Evolutionary conservation across 2,797 vertebrate species (phyloP), one percentile per base, ranked within the genome.

Genomic region (Chelonia mydas): DNA sequence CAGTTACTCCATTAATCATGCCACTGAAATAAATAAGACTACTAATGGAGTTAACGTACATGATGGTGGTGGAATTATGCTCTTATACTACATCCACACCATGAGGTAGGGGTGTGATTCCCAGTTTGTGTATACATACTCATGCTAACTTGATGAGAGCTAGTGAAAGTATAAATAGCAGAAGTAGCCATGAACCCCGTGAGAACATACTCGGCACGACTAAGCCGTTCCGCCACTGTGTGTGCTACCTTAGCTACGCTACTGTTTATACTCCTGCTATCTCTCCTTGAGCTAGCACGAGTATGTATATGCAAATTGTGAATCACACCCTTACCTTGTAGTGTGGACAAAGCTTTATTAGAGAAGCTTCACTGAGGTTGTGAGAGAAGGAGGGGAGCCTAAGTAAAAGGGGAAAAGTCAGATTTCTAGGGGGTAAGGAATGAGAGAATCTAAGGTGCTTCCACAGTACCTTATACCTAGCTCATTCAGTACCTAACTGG

Each of bases 41-140:
- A 17, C 3, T 85, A 23, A 23, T 86, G 7, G 5, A 33, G 68
- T 61, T 83, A 81, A 19, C 25, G 6, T 45, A 37, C 0, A 0
- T 61, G 83, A 65, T 47, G 4, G 7, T 51, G 53, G 28, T 80
- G 12, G 76, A 81, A 3, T 86, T 9, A 86, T 45, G 9, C 7
- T 87, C 89, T 93, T 81, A 54, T 28, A 57, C 55, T 57, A 28
- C 11, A 7, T 15, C 12, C 28, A 68, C n/a, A 37, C 17, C 4
- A 7, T n/a, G 61, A 33, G 33, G 33, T n/a, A n/a, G 33, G 16
- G 28, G 31, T 65, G 33, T 33, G 61, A 61, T 61, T n/a, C 33
- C 61, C 15, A 17, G 61, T n/a, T 65, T 65, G 61, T n/a, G 31
- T 65, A 31, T 61, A 61, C 59, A 16, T 33, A 61, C 7, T 33